Base-by-base conservation (phyloP, 2,797 vertebrate species). In the Rhinichthys osculus region DNA sequence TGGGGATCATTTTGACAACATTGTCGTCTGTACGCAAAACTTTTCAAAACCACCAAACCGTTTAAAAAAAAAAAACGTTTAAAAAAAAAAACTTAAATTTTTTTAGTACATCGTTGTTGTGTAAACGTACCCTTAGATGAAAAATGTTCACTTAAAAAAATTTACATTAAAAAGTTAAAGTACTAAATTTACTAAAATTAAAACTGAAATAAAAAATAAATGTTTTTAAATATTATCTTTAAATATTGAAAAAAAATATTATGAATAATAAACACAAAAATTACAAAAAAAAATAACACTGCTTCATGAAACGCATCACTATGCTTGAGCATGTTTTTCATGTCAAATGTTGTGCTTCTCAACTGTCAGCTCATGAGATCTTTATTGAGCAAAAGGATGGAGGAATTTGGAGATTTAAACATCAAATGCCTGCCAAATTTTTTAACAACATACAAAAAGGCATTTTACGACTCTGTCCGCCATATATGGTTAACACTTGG, bases 311-410 rank as follows among this genome's bases (percentile, higher is more conserved):
- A 40, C 21, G 23, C 52, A 23, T 40, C 19, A 77, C 33, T 77
- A 38, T 52, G 35, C 74, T 77, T n/a, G 21, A 77, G 52, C 57
- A 44, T 30, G 38, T 62, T 78, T 78, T 78, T 59, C 33, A 62
- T 38, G 35, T 8, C 57, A 64, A 64, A 64, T 42, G 21, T 30
- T 14, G 16, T 40, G 4, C 21, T 8, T 73, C 13, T 47, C 9
- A 4, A 2, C 21, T 4, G 33, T 77, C 33, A 40, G 21, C 74
- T 38, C 74, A 59, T 38, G 11, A 57, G 40, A 8, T 66, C 50
- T 82, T 72, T 82, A 72, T 19, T 21, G 10, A 67, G 59, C 30
- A 52, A 76, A 14, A 19, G 13, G 33, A 42, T 30, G 8, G 35
- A 64, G 42, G 8, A 83, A 50, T 62, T n/a, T 17, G 8, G 62